Conservation (phyloP, 2,797 vertebrate genomes). For the Semotilus atromaculatus region DNA sequence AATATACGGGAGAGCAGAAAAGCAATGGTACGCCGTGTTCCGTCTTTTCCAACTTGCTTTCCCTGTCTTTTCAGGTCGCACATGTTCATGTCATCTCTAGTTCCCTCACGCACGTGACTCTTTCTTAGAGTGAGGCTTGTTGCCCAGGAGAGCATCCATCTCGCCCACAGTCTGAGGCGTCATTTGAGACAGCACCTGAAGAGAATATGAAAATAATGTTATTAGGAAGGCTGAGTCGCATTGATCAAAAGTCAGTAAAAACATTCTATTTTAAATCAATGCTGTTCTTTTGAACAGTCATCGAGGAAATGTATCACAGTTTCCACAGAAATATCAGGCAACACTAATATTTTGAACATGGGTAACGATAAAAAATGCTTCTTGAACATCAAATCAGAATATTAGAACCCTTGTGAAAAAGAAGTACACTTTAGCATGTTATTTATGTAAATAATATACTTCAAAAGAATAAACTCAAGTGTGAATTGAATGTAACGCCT, state of each 20-base stretch:
- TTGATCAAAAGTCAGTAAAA: background rate
- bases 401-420: background rate
- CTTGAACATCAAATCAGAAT: background rate
- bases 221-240: background rate
- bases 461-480: background rate
- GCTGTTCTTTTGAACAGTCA: no score
- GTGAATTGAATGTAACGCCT: background rate
- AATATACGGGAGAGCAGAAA: conserved; percentile 78
- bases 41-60: conserved; percentile 35
- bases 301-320: background rate
- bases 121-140: conserved; percentile 84
- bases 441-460: background rate
- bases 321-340: background rate
- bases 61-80: conserved; percentile 32
- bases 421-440: no score
- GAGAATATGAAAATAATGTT: background rate
- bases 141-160: conserved; percentile 83
- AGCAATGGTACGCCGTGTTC: conserved; percentile 66
- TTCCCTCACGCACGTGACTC: conserved; percentile 77
- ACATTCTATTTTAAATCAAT: background rate
- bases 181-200: conserved; percentile 82
- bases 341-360: background rate
- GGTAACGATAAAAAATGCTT: background rate
- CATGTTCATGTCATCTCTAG: background rate
- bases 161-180: conserved; percentile 79